Evolutionary conservation across 1,140 invertebrate genomes (phyloP), one percentile per base, ranked within the genome.

Genomic region (Drosophila setifemur): DNA sequence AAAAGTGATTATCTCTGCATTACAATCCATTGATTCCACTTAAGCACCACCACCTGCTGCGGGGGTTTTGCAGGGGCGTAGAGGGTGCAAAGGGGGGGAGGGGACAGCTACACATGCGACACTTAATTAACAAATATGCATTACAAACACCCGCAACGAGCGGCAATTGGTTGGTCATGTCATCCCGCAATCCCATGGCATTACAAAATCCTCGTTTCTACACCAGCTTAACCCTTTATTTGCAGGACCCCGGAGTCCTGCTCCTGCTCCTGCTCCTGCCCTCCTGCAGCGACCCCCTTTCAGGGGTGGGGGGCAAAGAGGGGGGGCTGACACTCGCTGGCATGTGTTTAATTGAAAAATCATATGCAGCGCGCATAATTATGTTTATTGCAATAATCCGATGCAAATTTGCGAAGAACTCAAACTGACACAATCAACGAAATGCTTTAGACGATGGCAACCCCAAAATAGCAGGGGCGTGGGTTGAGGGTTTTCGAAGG

Each of bases 361-460:
- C 83, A 88, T 88, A 88, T 88, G 83, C 83, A 88, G 72, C 71
- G 78, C 73, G 78, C 78, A 88, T 88, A 88, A 88, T 88, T 88
- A 88, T 88, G 83, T 88, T 88, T 88, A 88, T 88, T 88, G 83
- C 83, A 88, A 85, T 85, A 88, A 88, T 88, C 77, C 81, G 83
- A 85, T 85, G 81, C 81, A 79, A 85, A 85, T 85, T 85, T 72
- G 57, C 66, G 35, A 61, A n/a, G 60, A 79, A 71, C 81, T 81
- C 81, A 72, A 85, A 86, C 81, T 64, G 81, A 73, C 71, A 73
- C 68, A 73, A 66, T 66, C 69, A 43, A 42, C 60, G 50, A 72
- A 85, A 79, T 73, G 73, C 54, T 75, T 69, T 85, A 63, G 68
- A 76, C 47, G 58, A 18, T 28, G 40, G 37, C 31, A 3, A 14